These are phyloP conservation scores for Disparrhopalites patrizii DNA, from an alignment of 2,888 invertebrate genomes.

Conservation along the genomic window DNA sequence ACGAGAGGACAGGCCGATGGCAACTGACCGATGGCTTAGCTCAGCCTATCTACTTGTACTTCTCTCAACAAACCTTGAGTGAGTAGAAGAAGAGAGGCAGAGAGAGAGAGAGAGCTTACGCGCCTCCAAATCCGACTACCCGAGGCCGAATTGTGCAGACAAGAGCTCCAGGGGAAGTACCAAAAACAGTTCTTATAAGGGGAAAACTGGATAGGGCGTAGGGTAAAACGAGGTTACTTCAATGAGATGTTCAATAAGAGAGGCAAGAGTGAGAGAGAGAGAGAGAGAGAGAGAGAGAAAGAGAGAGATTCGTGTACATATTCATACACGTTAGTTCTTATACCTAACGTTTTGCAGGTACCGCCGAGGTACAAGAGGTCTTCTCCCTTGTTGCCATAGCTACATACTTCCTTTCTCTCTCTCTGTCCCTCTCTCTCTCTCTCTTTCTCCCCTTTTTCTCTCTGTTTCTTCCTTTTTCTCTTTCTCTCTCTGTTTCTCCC, in stretches of 20 bases:
- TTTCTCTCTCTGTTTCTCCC: neutral
- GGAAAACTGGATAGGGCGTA: constrained; percentile 28
- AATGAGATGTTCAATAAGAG: constrained; percentile 13
- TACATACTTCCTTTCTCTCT: neutral
- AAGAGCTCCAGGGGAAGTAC: constrained; percentile 14
- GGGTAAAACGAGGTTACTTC: constrained; percentile 24
- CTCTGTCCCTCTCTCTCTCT: neutral
- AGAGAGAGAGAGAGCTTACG: too few species aligned
- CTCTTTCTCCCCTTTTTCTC: neutral
- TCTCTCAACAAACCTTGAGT: too few species aligned
- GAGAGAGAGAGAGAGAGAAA: too few species aligned
- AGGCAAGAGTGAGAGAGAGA: too few species aligned
- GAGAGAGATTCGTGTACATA: too few species aligned
- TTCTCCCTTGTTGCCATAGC: constrained; percentile 15
- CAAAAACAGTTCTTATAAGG: constrained; percentile 23
- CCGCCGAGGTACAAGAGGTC: constrained; percentile 13
- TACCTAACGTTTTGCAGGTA: constrained; percentile 16
- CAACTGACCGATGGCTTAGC: constrained; percentile 30
- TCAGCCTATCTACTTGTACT: constrained; percentile 23
- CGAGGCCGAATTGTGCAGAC: constrained; percentile 8
- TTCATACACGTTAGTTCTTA: too few species aligned
- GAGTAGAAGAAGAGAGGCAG: too few species aligned
- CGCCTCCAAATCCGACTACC: constrained; percentile 15
- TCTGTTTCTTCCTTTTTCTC: neutral
- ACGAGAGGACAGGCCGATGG: constrained; percentile 31